Base-by-base conservation (phyloP, 2,113 vertebrate genomes). In the Ammospiza caudacuta region DNA sequence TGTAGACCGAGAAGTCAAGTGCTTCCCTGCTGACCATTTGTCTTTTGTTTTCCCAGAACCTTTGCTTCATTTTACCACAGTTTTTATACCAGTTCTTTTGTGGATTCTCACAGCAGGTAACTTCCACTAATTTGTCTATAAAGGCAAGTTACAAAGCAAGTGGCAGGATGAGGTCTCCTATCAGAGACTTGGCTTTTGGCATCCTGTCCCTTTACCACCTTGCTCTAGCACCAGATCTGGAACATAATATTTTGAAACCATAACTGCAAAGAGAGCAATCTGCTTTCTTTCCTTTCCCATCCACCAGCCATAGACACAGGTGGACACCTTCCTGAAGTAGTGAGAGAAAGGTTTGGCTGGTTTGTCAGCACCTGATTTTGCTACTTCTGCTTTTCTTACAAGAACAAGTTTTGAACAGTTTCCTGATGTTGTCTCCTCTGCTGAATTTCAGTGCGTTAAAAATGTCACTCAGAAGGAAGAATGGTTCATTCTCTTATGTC, bases 81-180 rank as follows among this genome's bases (percentile, higher is more conserved):
- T 99, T 99, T 99, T 99, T 99, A 97, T 99, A 99, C 98, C 99
- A 99, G 98, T 99, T 99, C 97, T 99, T 99, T 98, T 99, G 99
- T 94, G 99, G 99, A 94, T 99, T 99, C 97, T 99, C 99, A 74
- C 99, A 99, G 97, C 99, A 99, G 98, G 99, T 99, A 98, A 97
- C 98, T 98, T 83, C 74, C 44, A 55, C 33, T 55, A 64, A 28
- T 1, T 1, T 25, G 12, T 35, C 49, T 58, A 2, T 83, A 75
- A 82, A 92, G 13, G 39, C 35, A 46, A 43, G 31, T 51, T 74
- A 44, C 72, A 91, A 89, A 91, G 19, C 55, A 59, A 58, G 29
- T 33, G 61, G 23, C 25, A n/a, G 51, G 44, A 4, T 63, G 59
- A 64, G n/a, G 43, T 6, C 78, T 79, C 37, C 16, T 63, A 77